Evolutionary conservation across 64 coral and sea anemone species (phyloP), one percentile per base, ranked within the genome.

Genomic region (Montipora foliosa): DNA sequence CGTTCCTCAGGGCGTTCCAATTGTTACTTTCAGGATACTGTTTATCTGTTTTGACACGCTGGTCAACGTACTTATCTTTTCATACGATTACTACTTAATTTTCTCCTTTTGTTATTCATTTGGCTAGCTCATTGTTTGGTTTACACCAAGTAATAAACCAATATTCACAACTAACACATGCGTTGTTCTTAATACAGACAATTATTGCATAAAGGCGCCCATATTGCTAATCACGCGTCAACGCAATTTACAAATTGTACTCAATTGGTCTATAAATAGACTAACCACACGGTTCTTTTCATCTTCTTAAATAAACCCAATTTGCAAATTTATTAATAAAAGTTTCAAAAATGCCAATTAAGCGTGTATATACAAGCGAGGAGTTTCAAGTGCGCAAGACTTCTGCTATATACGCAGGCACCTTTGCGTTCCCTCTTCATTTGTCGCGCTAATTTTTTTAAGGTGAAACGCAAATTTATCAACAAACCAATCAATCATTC

Each of bases 191-290:
- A 86, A 49, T 49, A 5, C 82, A 86, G 68, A 86, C 82, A 86
- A 86, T 86, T 71, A 71, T 70, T 86, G 17, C 14, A 71, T 49
- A 86, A 86, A 72, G 44, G 60, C 66, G 17, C 66, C 64, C 82
- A 86, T 71, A 71, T 86, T 86, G 44, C 66, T 48, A 86, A 86
- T 86, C 61, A 86, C 82, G 82, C 82, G 82, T 45, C 61, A 72
- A 72, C 48, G 67, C 49, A 37, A 37, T 37, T 37, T 37, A 37
- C 37, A 37, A 37, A 86, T 86, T 86, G 82, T 86, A 46, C 48
- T 86, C 82, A 86, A 73, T 86, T 86, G 82, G 82, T 50, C 82
- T 86, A 86, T 86, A 86, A 86, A 86, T 86, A 86, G 82, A 86
- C 62, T 24, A 72, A 16, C n/a, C 44, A 86, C 46, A 86, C 17